Evolutionary conservation across 2,888 invertebrate species (phyloP).

Genomic region (Auanema sp.): DNA sequence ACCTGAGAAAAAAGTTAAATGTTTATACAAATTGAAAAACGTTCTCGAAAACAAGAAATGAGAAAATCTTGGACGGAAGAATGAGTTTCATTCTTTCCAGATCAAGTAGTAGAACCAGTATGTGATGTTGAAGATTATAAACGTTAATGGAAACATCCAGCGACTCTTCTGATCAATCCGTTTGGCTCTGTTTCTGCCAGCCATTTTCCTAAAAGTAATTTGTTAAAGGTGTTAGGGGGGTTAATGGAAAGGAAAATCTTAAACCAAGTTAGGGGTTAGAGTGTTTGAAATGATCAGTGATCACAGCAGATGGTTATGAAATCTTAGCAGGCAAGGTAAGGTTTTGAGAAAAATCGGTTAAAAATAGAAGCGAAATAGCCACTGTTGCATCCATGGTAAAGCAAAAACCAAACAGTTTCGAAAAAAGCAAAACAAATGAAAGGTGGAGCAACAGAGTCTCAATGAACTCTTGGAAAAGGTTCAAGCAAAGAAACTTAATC

Average conservation of each 20-base stretch:
- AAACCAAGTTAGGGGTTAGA: neutral
- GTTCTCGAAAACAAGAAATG: neutral
- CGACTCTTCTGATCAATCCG: slow-evolving; percentile 60
- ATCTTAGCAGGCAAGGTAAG: neutral
- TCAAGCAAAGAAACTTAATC: neutral
- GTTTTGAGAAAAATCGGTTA: neutral
- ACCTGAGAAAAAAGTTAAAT: neutral
- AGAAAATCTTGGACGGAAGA: neutral
- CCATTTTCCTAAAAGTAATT: slow-evolving; percentile 48
- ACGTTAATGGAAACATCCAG: slow-evolving; percentile 60
- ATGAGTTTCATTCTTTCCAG: slow-evolving; percentile 29
- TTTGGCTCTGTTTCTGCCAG: slow-evolving; percentile 59
- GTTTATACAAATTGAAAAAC: neutral
- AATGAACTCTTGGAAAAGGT: neutral
- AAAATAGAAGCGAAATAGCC: slow-evolving; percentile 4
- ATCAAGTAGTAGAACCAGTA: slow-evolving; percentile 63
- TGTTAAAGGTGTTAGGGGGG: neutral
- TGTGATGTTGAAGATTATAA: slow-evolving; percentile 59
- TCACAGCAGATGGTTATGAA: neutral
- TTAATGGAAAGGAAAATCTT: neutral
- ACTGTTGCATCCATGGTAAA: slow-evolving; percentile 10
- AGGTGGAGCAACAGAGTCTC: slow-evolving; percentile 6
- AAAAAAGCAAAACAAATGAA: neutral
- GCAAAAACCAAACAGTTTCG: slow-evolving; percentile 3
- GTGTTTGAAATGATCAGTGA: neutral